phyloP scores from a whole-genome alignment of 1,140 invertebrate species.

The Drosophila ficusphila region DNA sequence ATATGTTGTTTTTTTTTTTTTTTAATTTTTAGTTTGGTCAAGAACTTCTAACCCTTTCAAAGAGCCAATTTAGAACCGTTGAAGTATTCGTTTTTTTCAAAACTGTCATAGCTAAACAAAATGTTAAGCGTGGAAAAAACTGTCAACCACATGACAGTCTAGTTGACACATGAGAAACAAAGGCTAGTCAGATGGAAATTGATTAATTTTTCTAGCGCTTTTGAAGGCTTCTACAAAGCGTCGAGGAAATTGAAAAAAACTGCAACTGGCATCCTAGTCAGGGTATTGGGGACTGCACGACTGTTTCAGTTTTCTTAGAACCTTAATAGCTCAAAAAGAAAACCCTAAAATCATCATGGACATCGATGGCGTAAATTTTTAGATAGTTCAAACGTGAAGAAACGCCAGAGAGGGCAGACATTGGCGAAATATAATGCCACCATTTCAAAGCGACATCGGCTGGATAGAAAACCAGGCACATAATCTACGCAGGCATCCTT shows the following conservation, averaged over 20 bases:
- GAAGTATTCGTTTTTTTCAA: not conserved
- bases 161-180: conserved; percentile 22
- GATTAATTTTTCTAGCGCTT: conserved; percentile 57
- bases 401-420: too few species aligned
- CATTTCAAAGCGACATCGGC: conserved; percentile 71
- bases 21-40: too few species aligned
- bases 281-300: conserved; percentile 33
- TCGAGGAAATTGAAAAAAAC: conserved; percentile 35
- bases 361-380: conserved; percentile 19
- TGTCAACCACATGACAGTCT: not conserved
- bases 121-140: not conserved
- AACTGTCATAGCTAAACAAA: conserved; percentile 4
- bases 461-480: conserved; percentile 40
- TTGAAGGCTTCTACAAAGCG: conserved; percentile 30
- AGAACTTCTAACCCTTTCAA: too few species aligned
- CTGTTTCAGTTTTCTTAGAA: conserved; percentile 42
- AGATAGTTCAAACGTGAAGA: too few species aligned
- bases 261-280: conserved; percentile 23
- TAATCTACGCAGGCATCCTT: conserved; percentile 21
- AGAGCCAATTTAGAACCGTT: too few species aligned
- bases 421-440: conserved; percentile 56
- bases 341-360: conserved; percentile 47
- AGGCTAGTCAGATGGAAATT: conserved; percentile 52
- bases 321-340: conserved; percentile 57
- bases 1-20: not conserved